Conservation (phyloP, 2,113 vertebrate species). For the Crotalus tigris region DNA sequence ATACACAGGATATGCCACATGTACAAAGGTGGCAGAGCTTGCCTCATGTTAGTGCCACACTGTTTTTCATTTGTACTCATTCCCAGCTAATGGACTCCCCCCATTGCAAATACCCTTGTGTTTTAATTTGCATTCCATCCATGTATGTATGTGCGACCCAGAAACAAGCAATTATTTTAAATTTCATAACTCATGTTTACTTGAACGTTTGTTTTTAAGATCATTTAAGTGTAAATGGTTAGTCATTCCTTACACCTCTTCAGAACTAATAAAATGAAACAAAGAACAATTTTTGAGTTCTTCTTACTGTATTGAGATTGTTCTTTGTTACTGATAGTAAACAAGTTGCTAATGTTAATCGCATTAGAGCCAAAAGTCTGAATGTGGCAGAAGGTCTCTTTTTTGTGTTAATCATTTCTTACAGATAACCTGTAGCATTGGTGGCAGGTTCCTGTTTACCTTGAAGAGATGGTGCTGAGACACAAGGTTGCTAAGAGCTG, state of each 20-base stretch:
- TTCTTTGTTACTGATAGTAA: not conserved
- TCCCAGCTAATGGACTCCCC: not conserved
- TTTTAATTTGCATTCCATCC: not conserved
- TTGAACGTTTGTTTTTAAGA: not conserved
- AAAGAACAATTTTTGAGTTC: not conserved
- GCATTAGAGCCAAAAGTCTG: not conserved
- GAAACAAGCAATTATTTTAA: not conserved
- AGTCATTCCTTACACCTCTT: not conserved
- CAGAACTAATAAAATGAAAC: not conserved
- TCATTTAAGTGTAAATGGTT: not conserved
- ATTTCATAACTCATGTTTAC: not conserved
- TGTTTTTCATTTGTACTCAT: not conserved
- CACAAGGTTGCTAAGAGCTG: slow-evolving; percentile 67
- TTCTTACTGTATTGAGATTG: not conserved
- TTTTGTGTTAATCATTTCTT: slow-evolving; percentile 24
- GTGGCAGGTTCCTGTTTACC: slow-evolving; percentile 53
- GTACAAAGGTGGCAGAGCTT: not conserved
- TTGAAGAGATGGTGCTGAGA: slow-evolving; percentile 39
- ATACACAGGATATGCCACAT: not conserved
- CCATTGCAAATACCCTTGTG: not conserved
- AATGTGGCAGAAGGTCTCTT: not conserved
- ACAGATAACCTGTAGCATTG: slow-evolving; percentile 50
- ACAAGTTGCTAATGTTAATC: slow-evolving; percentile 7
- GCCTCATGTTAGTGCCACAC: not conserved
- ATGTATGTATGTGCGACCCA: not conserved